Percentiles rank a stretch among this genome's conserved stretches.
Evolutionary conservation across 1,140 invertebrate species (phyloP).

Genomic region (Eriosoma lanigerum): DNA sequence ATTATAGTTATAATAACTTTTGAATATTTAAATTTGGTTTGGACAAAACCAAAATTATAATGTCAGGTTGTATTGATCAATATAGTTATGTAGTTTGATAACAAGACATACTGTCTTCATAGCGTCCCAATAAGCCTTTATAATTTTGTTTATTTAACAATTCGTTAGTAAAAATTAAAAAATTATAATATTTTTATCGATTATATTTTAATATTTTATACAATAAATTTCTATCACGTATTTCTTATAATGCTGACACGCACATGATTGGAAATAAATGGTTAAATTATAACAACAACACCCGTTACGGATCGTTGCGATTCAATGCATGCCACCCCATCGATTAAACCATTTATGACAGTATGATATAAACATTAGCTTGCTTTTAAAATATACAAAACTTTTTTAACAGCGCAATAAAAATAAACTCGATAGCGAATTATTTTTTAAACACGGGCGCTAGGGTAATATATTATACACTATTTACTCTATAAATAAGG

Average conservation of each 20-base stretch:
- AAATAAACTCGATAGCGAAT: background rate
- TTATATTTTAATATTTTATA: too few relatives aligned
- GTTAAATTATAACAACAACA: conserved; percentile 22
- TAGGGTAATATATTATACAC: too few relatives aligned
- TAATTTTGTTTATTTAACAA: background rate
- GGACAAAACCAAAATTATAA: too few relatives aligned
- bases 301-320: conserved; percentile 27
- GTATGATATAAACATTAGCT: conserved; percentile 15
- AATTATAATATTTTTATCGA: too few relatives aligned
- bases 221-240: background rate
- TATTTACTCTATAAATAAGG: too few relatives aligned
- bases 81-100: too few relatives aligned
- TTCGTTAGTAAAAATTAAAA: background rate
- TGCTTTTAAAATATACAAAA: background rate
- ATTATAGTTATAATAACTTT: too few relatives aligned
- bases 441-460: too few relatives aligned
- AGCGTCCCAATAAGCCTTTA: too few relatives aligned
- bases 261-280: background rate
- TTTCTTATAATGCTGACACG: background rate
- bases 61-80: too few relatives aligned
- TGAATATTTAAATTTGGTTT: too few relatives aligned
- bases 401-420: background rate
- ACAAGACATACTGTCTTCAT: too few relatives aligned
- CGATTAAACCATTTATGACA: conserved; percentile 26
- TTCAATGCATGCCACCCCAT: conserved; percentile 33